These are phyloP conservation scores for Aporrectodea caliginosa DNA, from an alignment of 1,140 invertebrate species.

Conservation along the genomic window DNA sequence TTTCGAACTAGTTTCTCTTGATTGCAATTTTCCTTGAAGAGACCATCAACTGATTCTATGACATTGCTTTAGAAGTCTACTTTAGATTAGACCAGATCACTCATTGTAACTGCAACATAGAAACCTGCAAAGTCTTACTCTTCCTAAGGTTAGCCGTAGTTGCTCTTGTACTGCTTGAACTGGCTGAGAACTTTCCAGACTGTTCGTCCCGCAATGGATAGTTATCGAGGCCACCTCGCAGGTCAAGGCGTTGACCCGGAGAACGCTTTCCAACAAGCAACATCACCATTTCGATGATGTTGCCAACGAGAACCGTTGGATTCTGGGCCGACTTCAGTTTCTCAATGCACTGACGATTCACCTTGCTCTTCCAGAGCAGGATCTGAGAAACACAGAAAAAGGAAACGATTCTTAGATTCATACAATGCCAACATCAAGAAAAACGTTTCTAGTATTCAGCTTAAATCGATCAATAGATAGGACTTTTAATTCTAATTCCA, in stretches of 20 bases:
- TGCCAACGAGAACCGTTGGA: conserved; percentile 51
- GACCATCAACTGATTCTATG: too few species aligned
- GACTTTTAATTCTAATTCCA: too few species aligned
- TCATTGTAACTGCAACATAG: too few species aligned
- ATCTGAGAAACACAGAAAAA: conserved; percentile 40
- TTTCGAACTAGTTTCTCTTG: too few species aligned
- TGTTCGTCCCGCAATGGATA: conserved; percentile 42
- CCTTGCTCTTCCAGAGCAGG: conserved; percentile 49
- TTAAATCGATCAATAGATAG: too few species aligned
- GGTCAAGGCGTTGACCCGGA: conserved; percentile 43
- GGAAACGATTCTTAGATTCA: neutral
- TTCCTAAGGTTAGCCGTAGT: too few species aligned
- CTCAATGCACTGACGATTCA: conserved; percentile 53
- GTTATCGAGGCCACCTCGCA: conserved; percentile 5
- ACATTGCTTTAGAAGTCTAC: too few species aligned
- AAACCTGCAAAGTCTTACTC: too few species aligned
- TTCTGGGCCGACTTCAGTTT: conserved; percentile 48
- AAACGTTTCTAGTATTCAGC: neutral
- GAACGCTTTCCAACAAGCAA: conserved; percentile 52
- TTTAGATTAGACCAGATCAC: too few species aligned
- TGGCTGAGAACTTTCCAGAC: conserved; percentile 49
- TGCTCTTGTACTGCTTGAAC: too few species aligned
- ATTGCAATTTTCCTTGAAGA: too few species aligned
- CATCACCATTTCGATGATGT: conserved; percentile 57
- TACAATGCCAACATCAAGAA: neutral